These are phyloP conservation scores for Drosophila neoperkinsi DNA, from an alignment of 2,888 invertebrate genomes.

Conservation along the genomic window DNA sequence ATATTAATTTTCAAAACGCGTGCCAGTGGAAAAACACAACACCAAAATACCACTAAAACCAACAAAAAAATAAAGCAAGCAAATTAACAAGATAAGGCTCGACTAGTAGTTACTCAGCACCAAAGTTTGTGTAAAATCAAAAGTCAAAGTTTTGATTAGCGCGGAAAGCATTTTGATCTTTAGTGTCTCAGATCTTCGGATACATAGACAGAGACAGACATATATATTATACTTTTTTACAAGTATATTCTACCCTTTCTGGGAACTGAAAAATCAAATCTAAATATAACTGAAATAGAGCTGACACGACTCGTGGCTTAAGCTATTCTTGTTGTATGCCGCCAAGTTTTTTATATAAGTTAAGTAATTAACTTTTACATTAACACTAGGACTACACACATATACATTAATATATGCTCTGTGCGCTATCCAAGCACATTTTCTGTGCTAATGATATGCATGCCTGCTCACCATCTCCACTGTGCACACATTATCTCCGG, in stretches of 20 bases:
- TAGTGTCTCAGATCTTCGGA: background rate
- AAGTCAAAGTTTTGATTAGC: background rate
- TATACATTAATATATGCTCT: slow-evolving; percentile 4
- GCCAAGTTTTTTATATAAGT: background rate
- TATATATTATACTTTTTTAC: background rate
- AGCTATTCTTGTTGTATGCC: background rate
- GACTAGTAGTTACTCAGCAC: background rate
- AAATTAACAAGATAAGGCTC: background rate
- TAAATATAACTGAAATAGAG: slow-evolving; percentile 1
- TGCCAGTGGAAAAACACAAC: slow-evolving; percentile 61
- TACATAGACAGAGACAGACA: too few relatives aligned
- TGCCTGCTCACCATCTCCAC: slow-evolving; percentile 23
- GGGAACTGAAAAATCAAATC: background rate
- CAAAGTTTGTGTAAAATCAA: background rate
- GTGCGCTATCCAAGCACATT: slow-evolving; percentile 3
- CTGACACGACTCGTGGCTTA: slow-evolving; percentile 2
- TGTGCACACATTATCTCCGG: slow-evolving; percentile 8
- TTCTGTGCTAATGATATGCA: slow-evolving; percentile 46
- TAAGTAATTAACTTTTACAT: slow-evolving; percentile 11
- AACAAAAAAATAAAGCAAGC: slow-evolving; percentile 7
- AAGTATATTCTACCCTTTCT: background rate
- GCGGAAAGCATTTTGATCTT: background rate
- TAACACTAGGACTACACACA: slow-evolving; percentile 5
- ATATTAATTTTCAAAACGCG: slow-evolving; percentile 79
- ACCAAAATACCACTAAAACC: slow-evolving; percentile 31